Conservation (phyloP, 2,113 vertebrate genomes). For the Pseudonaja textilis region DNA sequence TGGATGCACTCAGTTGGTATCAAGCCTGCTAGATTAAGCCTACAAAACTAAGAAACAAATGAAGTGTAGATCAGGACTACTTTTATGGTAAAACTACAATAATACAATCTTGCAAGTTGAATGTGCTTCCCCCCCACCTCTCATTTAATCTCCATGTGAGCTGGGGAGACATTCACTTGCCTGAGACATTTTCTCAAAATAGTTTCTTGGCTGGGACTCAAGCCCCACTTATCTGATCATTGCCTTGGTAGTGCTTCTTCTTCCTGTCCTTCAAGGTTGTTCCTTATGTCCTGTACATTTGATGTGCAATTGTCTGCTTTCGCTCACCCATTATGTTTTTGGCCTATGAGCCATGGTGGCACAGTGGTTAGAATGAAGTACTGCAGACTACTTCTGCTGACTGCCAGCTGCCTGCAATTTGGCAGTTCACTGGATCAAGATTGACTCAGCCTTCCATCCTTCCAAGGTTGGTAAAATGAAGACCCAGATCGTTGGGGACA, state of each 20-base stretch:
- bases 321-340: background rate
- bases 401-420: too few relatives aligned
- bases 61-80: background rate
- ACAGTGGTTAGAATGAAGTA: too few relatives aligned
- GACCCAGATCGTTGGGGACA: too few relatives aligned
- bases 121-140: background rate
- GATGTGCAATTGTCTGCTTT: background rate
- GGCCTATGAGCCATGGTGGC: background rate
- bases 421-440: too few relatives aligned
- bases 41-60: background rate
- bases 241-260: background rate
- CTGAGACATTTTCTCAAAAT: background rate
- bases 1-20: background rate
- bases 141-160: background rate
- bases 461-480: too few relatives aligned
- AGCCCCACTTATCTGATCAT: background rate
- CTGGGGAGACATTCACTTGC: background rate
- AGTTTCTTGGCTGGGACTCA: background rate
- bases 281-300: background rate
- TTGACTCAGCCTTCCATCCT: too few relatives aligned
- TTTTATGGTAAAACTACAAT: background rate
- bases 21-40: background rate
- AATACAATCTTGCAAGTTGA: background rate
- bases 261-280: background rate
- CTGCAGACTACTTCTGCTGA: too few relatives aligned